Conservation (phyloP, 2,797 vertebrate genomes). For the Benthosema pterotum region DNA sequence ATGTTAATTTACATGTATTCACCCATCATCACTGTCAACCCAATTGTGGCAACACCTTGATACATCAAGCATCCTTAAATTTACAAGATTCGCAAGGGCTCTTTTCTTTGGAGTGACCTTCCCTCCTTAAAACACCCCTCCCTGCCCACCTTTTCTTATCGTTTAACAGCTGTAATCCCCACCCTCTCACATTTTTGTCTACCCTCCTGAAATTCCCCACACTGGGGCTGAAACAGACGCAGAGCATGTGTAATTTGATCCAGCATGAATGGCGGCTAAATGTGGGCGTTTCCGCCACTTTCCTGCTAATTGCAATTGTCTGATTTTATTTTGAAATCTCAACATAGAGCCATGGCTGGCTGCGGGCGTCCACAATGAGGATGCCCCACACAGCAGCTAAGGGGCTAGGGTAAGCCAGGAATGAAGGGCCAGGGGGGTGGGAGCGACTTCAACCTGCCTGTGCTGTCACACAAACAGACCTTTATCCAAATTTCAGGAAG, state of each 20-base stretch:
- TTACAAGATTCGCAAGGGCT: conserved; percentile 48
- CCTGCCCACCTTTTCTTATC: conserved; percentile 36
- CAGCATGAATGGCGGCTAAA: conserved; percentile 80
- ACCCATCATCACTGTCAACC: conserved; percentile 2
- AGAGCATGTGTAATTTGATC: conserved; percentile 84
- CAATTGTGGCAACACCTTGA: conserved; percentile 38
- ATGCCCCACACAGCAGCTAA: conserved; percentile 64
- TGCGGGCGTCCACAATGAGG: conserved; percentile 58
- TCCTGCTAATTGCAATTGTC: conserved; percentile 84
- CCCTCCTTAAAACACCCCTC: conserved; percentile 38
- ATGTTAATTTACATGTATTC: conserved; percentile 32
- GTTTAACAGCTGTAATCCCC: conserved; percentile 76
- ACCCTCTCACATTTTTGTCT: conserved; percentile 50
- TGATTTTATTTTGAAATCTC: conserved; percentile 78
- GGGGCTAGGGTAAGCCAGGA: conserved; percentile 14
- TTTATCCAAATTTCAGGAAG: conserved; percentile 42
- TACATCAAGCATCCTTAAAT: conserved; percentile 50
- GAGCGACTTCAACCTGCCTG: conserved; percentile 56
- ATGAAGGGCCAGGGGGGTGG: conserved; percentile 16
- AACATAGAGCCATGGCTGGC: conserved; percentile 61
- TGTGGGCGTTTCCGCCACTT: conserved; percentile 80
- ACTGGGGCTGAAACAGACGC: conserved; percentile 74
- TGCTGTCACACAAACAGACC: conserved; percentile 46
- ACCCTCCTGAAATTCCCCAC: conserved; percentile 69
- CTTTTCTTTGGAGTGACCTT: conserved; percentile 35